phyloP scores from a whole-genome alignment of 2,888 invertebrate genomes.

The Hydrotaea cyrtoneurina region DNA sequence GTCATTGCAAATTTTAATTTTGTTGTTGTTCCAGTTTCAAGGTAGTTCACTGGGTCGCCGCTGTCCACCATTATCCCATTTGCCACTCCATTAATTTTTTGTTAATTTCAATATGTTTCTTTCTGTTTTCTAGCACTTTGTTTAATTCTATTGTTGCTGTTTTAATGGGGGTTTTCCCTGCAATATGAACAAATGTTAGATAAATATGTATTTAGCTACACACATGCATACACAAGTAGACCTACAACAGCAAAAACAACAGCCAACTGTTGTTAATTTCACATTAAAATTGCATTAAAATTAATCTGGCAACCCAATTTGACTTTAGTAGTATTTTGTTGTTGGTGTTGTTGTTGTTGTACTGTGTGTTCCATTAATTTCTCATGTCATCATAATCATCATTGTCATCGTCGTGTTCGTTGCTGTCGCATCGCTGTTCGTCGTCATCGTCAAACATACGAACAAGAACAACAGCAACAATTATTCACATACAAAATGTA shows the following conservation, averaged over 20 bases:
- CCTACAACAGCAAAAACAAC: background rate
- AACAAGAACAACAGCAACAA: constrained; percentile 9
- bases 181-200: too few relatives aligned
- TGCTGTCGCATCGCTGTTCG: constrained; percentile 17
- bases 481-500: constrained; percentile 3
- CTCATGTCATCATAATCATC: constrained; percentile 52
- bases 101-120: background rate
- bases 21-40: too few relatives aligned
- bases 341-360: background rate
- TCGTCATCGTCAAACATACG: constrained; percentile 43
- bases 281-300: constrained; percentile 46
- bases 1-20: too few relatives aligned
- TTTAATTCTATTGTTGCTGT: background rate
- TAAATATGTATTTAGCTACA: background rate
- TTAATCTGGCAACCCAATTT: constrained; percentile 64
- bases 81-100: too few relatives aligned
- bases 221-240: background rate
- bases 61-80: too few relatives aligned
- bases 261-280: constrained; percentile 19
- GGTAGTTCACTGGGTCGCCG: too few relatives aligned
- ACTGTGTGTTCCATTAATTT: constrained; percentile 61
- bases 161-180: background rate
- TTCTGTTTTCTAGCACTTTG: background rate
- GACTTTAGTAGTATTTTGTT: constrained; percentile 25
- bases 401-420: background rate